Conservation (phyloP, 53 echinoderm and acorn worm species). For the Pentamera pediparva region DNA sequence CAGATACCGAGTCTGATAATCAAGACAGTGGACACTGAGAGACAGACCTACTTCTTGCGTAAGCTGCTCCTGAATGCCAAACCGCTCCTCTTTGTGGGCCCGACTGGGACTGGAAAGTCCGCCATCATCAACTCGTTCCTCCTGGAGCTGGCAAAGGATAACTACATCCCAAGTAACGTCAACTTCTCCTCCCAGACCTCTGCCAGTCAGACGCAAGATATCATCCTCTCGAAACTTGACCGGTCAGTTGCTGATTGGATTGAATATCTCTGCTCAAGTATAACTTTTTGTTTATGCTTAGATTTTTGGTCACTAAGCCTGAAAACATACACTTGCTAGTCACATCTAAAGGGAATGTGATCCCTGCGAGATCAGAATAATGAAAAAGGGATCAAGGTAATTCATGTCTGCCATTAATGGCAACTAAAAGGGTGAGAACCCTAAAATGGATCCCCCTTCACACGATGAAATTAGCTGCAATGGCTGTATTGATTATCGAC, state of each 20-base stretch:
- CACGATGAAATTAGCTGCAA: too few species aligned
- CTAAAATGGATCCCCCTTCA: too few species aligned
- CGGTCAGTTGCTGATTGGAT: conserved; percentile 36
- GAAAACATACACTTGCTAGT: too few species aligned
- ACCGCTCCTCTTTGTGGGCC: conserved; percentile 89
- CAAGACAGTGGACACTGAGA: conserved; percentile 79
- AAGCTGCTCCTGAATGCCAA: conserved; percentile 75
- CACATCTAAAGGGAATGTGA: too few species aligned
- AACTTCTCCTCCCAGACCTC: conserved; percentile 99
- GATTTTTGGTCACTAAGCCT: too few species aligned
- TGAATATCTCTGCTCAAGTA: too few species aligned
- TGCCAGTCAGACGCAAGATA: conserved; percentile 94
- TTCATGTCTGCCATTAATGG: too few species aligned
- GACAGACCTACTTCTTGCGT: conserved; percentile 82
- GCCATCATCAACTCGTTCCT: conserved; percentile 95
- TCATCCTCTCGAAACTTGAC: conserved; percentile 82
- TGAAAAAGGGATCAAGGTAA: too few species aligned
- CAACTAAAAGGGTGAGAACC: too few species aligned
- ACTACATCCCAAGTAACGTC: conserved; percentile 91
- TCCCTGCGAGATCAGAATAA: too few species aligned
- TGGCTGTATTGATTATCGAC: too few species aligned
- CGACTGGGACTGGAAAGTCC: conserved; percentile 94
- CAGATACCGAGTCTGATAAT: conserved; percentile 87
- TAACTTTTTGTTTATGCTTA: too few species aligned
- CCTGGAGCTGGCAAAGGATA: conserved; percentile 77